Conservation (phyloP, 1,140 invertebrate species). For the Zaprionus davidi region DNA sequence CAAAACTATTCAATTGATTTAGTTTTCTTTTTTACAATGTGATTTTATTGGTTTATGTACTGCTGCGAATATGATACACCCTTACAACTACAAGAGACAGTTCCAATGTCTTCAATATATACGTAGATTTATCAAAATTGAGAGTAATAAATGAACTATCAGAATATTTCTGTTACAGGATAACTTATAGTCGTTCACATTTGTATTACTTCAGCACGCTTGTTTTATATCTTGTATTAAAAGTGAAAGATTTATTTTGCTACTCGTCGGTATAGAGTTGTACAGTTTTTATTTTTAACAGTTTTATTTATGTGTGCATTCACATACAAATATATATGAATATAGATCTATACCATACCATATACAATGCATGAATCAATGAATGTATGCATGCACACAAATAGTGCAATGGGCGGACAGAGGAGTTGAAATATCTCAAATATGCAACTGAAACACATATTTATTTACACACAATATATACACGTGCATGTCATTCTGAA, state of each 20-base stretch:
- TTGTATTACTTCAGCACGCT: neutral
- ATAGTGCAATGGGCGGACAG: neutral
- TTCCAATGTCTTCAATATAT: neutral
- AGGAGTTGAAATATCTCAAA: constrained; percentile 1
- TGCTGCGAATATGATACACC: neutral
- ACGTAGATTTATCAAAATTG: neutral
- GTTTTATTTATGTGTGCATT: neutral
- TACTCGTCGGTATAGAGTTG: neutral
- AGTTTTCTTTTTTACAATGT: constrained; percentile 15
- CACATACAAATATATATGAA: neutral
- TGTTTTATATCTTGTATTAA: constrained; percentile 5
- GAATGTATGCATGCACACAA: neutral
- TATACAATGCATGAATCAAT: neutral
- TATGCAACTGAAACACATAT: constrained; percentile 5
- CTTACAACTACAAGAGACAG: neutral
- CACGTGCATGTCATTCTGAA: neutral
- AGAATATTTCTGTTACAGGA: neutral
- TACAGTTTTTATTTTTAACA: neutral
- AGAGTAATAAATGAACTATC: too few relatives aligned
- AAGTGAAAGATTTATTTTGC: constrained; percentile 13
- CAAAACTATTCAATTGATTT: constrained; percentile 18
- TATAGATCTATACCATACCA: neutral
- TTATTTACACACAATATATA: neutral
- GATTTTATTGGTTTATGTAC: neutral
- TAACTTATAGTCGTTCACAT: neutral